Evolutionary conservation across 2,797 vertebrate species (phyloP).

Genomic region (Malurus splendens): DNA sequence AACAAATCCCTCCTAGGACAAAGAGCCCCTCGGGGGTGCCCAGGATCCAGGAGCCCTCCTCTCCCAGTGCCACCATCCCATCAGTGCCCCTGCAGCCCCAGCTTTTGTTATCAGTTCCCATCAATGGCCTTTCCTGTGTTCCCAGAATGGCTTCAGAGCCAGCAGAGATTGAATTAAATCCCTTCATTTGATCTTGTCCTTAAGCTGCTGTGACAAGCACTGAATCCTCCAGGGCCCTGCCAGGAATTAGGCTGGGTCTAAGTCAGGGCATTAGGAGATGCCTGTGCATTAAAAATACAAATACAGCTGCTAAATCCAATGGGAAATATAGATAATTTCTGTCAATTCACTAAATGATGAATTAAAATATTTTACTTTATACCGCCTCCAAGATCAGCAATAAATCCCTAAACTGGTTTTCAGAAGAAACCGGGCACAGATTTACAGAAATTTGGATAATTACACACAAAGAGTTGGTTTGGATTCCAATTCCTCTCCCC

Average conservation of each 20-base stretch:
- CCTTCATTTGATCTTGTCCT: slow-evolving; percentile 1
- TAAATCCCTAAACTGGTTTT: background rate
- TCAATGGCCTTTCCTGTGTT: background rate
- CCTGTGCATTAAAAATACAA: background rate
- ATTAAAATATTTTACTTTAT: background rate
- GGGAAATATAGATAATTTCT: background rate
- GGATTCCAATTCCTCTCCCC: background rate
- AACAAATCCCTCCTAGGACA: background rate
- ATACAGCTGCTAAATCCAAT: background rate
- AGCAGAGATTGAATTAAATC: slow-evolving; percentile 21
- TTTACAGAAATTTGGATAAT: background rate
- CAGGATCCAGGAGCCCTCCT: background rate
- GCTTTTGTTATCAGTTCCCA: background rate
- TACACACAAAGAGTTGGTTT: background rate
- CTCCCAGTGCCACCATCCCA: background rate
- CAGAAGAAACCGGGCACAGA: background rate
- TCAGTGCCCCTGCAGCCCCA: background rate
- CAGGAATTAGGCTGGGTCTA: background rate
- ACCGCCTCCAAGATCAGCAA: background rate
- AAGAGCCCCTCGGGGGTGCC: background rate
- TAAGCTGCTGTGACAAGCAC: slow-evolving; percentile 33
- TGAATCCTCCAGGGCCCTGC: background rate
- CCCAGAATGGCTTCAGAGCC: background rate
- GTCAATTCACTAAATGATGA: background rate
- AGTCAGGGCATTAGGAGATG: background rate